These are phyloP conservation scores for Chrysina gloriosa DNA, from an alignment of 2,888 invertebrate genomes.

Conservation along the genomic window DNA sequence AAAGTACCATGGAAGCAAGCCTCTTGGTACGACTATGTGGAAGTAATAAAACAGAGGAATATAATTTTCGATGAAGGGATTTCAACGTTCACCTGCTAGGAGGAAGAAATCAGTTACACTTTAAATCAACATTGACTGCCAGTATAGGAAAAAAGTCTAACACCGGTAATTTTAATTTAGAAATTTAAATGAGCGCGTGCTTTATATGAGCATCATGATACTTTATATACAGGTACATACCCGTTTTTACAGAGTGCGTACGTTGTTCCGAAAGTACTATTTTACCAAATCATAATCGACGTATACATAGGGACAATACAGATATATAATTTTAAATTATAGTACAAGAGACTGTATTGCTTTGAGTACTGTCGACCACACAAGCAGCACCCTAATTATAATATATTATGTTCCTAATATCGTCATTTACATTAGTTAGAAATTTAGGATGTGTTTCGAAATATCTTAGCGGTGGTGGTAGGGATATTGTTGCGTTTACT, in stretches of 20 bases:
- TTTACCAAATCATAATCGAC: slow-evolving; percentile 16
- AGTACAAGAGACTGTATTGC: slow-evolving; percentile 7
- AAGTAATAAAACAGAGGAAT: slow-evolving; percentile 30
- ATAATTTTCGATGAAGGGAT: slow-evolving; percentile 21
- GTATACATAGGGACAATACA: background rate
- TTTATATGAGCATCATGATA: slow-evolving; percentile 25
- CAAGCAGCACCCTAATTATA: slow-evolving; percentile 20
- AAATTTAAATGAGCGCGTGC: slow-evolving; percentile 58
- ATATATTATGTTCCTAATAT: slow-evolving; percentile 22
- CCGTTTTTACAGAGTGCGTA: background rate
- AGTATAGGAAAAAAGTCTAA: slow-evolving; percentile 46
- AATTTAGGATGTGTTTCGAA: no score
- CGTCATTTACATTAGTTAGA: no score
- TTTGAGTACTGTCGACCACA: slow-evolving; percentile 31
- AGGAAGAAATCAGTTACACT: slow-evolving; percentile 52
- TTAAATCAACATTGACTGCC: slow-evolving; percentile 51
- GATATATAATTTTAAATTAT: slow-evolving; percentile 33
- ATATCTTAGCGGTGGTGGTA: no score
- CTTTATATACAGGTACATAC: background rate
- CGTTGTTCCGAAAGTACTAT: background rate
- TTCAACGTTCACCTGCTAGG: slow-evolving; percentile 49
- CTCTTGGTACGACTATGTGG: slow-evolving; percentile 12
- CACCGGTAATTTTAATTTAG: slow-evolving; percentile 57
- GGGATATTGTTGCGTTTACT: no score
- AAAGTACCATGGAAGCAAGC: slow-evolving; percentile 10